Percentiles rank a stretch among this genome's conserved stretches.
These are phyloP conservation scores for Heliconius melpomene DNA, from an alignment of 1,140 invertebrate genomes.

Conservation along the genomic window DNA sequence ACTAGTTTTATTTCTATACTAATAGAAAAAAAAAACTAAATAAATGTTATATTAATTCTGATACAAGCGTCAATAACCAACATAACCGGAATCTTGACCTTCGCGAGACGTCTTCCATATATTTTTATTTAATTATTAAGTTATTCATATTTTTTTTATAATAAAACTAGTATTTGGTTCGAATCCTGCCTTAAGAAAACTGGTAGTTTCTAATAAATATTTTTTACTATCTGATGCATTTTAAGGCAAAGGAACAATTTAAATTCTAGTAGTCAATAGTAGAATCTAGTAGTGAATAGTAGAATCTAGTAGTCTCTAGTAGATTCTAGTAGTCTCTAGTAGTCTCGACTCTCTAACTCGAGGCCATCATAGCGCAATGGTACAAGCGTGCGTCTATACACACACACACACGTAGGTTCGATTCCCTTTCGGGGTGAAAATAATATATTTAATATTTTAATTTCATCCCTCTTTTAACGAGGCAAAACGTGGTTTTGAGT, in stretches of 20 bases:
- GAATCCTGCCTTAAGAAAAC: too few species aligned
- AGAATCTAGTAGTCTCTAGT: too few species aligned
- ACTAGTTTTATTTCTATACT: too few species aligned
- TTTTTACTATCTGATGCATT: too few species aligned
- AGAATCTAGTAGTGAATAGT: too few species aligned
- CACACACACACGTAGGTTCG: background rate
- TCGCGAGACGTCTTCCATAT: background rate
- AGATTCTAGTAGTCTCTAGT: too few species aligned
- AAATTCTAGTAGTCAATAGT: too few species aligned
- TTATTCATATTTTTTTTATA: background rate
- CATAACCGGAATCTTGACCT: conserved; percentile 5
- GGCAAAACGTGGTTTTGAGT: background rate
- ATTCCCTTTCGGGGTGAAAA: background rate
- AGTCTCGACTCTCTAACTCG: too few species aligned
- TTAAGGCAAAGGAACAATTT: too few species aligned
- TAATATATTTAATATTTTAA: background rate
- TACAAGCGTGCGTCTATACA: background rate
- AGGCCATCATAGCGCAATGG: too few species aligned
- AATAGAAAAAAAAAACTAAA: background rate
- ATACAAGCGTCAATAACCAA: background rate
- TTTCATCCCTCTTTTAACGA: background rate
- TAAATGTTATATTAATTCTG: background rate
- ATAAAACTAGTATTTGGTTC: too few species aligned
- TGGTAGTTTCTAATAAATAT: too few species aligned
- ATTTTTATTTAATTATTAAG: background rate